Evolutionary conservation across 2,797 vertebrate genomes (phyloP), one percentile per base, ranked within the genome.

Genomic region (Gallinago nigripennis): DNA sequence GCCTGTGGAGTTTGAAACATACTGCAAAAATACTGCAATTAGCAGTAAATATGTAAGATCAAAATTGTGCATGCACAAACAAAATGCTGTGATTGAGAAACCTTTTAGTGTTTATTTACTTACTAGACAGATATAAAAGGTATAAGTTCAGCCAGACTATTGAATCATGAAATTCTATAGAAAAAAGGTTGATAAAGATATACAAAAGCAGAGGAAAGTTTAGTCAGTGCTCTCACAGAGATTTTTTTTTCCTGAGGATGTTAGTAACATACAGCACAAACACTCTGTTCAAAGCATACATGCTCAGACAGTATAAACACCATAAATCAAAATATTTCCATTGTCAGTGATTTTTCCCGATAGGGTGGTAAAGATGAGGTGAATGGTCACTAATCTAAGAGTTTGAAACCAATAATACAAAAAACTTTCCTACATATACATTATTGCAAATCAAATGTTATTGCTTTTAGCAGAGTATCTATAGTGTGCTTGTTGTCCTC

Each of bases 311-410:
- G 70, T 58, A 88, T 80, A 77, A 96, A 60, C 51, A 90, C 39
- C 56, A 85, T 61, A 88, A 95, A 96, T 90, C 91, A 92, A 96
- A 97, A 88, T 23, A 50, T 82, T 90, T 88, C 96, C 60, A 51
- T 57, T 93, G 71, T 13, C 80, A 92, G n/a, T 82, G 91, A 91
- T 91, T 96, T 94, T 90, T 77, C 88, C 63, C 50, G 30, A 7
- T 8, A 9, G 39, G 17, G 20, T 73, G 50, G 41, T 33, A 65
- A 85, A 82, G 78, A 80, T 73, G 75, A 96, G 82, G 51, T 79
- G 91, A 96, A 85, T 51, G 82, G 72, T 94, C 66, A 65, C 64
- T 93, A 92, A 95, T 86, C 24, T 73, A 70, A 75, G 88, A 90
- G 31, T 84, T n/a, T 90, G 37, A 90, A 96, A 94, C 83, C 87